Evolutionary conservation across 1,140 invertebrate genomes (phyloP).

Genomic region (Teleogryllus occipitalis): DNA sequence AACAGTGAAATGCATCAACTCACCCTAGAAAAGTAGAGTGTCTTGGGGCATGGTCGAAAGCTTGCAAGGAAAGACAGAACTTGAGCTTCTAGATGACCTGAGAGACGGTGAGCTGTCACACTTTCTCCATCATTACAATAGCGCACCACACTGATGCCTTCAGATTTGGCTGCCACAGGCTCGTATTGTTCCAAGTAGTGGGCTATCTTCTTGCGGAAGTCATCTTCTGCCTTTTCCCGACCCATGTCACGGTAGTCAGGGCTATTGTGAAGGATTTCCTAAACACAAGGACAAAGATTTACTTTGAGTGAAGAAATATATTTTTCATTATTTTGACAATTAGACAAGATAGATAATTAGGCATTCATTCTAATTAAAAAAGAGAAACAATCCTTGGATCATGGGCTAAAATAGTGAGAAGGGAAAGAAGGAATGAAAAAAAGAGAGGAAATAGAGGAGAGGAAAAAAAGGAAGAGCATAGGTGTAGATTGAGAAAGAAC

Average conservation of each 20-base stretch:
- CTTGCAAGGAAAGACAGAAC: constrained; percentile 73
- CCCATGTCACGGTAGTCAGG: constrained; percentile 81
- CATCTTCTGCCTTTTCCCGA: constrained; percentile 62
- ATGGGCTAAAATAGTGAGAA: too few species aligned
- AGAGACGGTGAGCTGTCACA: constrained; percentile 47
- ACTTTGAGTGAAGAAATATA: too few species aligned
- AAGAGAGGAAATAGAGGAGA: too few species aligned
- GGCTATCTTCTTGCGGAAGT: constrained; percentile 73
- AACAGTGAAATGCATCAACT: constrained; percentile 28
- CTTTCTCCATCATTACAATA: constrained; percentile 37
- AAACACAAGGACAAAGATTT: constrained; percentile 23
- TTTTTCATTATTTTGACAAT: too few species aligned
- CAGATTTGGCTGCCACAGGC: constrained; percentile 49
- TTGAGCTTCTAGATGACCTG: constrained; percentile 60
- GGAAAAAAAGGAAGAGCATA: too few species aligned
- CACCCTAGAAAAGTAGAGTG: constrained; percentile 65
- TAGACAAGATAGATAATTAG: too few species aligned
- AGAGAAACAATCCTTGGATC: too few species aligned
- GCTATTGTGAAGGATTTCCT: constrained; percentile 84
- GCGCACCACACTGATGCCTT: not conserved
- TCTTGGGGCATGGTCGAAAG: constrained; percentile 59
- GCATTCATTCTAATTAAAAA: too few species aligned
- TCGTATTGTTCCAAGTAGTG: constrained; percentile 80
- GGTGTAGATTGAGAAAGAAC: too few species aligned
- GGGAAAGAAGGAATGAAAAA: too few species aligned